A percentile compares a stretch with the other conserved stretches of the same genome.
Evolutionary conservation across 2,113 vertebrate species (phyloP).

Genomic region (Syrrhaptes paradoxus): DNA sequence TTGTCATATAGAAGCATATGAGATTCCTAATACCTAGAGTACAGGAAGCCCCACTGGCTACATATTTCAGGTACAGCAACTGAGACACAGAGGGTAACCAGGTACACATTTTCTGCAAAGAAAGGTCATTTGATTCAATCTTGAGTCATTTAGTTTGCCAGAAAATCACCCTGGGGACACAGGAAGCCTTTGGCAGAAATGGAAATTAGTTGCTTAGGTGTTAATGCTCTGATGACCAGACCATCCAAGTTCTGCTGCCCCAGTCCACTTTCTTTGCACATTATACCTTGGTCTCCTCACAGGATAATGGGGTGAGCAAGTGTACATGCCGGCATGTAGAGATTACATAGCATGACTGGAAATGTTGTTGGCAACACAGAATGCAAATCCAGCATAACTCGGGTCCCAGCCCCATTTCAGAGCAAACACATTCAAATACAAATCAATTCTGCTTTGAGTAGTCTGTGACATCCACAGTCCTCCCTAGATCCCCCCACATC

Average conservation of each 20-base stretch:
- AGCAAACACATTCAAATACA: neutral
- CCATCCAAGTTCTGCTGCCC: neutral
- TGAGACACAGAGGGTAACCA: neutral
- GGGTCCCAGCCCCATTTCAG: neutral
- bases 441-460: neutral
- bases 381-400: neutral
- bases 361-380: neutral
- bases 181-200: neutral
- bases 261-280: neutral
- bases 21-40: neutral
- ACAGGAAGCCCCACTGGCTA: neutral
- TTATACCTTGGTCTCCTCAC: neutral
- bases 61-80: neutral
- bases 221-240: neutral
- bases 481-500: neutral
- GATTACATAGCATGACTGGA: neutral
- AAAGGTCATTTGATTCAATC: constrained; percentile 7
- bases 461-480: neutral
- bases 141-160: neutral
- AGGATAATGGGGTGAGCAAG: neutral
- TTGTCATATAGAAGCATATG: neutral
- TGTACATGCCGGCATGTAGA: neutral
- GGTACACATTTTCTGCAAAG: neutral
- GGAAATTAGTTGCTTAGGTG: neutral
- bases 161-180: neutral